phyloP scores from a whole-genome alignment of 2,113 vertebrate species.

The Pollimyrus isidori region DNA sequence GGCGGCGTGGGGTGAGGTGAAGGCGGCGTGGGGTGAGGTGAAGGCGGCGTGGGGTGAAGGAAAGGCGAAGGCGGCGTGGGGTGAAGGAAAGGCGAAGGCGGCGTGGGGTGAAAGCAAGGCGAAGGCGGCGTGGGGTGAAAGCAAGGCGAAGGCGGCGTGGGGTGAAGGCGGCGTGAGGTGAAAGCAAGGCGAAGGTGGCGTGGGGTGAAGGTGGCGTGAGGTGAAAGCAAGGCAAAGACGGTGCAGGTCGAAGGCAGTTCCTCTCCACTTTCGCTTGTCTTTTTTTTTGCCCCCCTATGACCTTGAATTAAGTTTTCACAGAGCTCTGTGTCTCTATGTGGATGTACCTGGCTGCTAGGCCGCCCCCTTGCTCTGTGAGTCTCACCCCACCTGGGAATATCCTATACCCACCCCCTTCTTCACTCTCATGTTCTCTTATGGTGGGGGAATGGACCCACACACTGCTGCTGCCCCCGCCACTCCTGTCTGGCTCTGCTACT shows the following conservation, averaged over 20 bases:
- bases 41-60: background rate
- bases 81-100: no score
- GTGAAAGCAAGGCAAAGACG: background rate
- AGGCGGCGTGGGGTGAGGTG: background rate
- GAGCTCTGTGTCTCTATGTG: background rate
- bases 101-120: background rate
- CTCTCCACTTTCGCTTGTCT: background rate
- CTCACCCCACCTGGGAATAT: constrained; percentile 9
- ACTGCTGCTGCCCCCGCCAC: background rate
- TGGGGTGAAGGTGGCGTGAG: background rate
- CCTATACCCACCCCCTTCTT: background rate
- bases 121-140: no score
- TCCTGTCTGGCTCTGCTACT: background rate
- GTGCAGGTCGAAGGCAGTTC: background rate
- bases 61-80: background rate
- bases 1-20: background rate
- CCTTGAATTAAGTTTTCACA: background rate
- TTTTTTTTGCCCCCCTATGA: background rate
- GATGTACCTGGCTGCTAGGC: background rate
- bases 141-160: background rate
- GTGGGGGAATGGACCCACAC: background rate
- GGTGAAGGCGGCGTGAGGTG: background rate
- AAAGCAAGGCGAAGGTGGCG: background rate
- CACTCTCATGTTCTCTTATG: background rate
- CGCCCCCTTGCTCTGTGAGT: background rate